Base-by-base conservation (phyloP, 2,113 vertebrate genomes). In the Trogon melanurus region DNA sequence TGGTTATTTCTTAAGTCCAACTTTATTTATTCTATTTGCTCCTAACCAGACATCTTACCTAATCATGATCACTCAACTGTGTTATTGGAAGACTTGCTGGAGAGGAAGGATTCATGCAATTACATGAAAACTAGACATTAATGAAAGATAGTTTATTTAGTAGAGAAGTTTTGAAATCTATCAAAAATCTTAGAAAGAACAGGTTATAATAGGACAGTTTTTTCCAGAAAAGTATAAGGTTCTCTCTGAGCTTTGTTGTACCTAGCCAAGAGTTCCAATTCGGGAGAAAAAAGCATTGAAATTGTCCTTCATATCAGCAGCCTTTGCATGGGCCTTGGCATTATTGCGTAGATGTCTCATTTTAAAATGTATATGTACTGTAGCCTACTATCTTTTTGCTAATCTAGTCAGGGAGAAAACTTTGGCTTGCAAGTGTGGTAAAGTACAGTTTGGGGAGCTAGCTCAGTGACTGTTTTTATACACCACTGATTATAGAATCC, bases 1-100 rank as follows among this genome's bases (percentile, higher is more conserved):
- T 0, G 0, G 5, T 56, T 53, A 23, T 53, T 85, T 66, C 2
- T 48, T 23, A 51, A 48, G 6, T 51, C 7, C 0, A 29, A 13
- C 74, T 78, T 90, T 44, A 48, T 56, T 67, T 76, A 62, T 41
- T 41, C 41, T 41, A 41, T 41, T 41, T 62, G 12, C 1, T 79
- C 5, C 20, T 79, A 87, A 72, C 9, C 3, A 36, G 21, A 10
- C 25, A 64, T 64, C 2, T 13, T 45, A 6, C 21, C 17, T 79
- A 30, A 41, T 36, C 16, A 14, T 11, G 10, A 17, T 1, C 12
- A 10, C 16, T 61, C 18, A 4, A 25, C 6, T 4, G 29, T 44
- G n/a, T 2, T 70, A 58, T 5, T 23, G 9, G 17, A 79, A 60
- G 51, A 45, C 15, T 67, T 61, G 2, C 1, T 81, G 53, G 76